A percentile compares a stretch with the other conserved stretches of the same genome.
Evolutionary conservation across 2,888 invertebrate genomes (phyloP).

Genomic region (Habroteleia sp.): DNA sequence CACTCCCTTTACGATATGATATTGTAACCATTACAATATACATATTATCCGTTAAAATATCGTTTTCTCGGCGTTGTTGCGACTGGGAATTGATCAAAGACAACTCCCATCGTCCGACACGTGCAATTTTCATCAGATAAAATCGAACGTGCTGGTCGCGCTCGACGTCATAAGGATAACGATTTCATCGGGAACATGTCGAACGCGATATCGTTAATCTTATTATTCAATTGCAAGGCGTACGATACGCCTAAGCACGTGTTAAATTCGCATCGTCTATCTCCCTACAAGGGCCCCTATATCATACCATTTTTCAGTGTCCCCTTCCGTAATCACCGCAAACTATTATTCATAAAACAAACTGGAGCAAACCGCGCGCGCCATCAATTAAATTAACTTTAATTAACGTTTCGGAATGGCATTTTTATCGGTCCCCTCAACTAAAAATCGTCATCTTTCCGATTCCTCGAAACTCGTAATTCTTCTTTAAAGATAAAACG

Average conservation of each 20-base stretch:
- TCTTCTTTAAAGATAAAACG: slow-evolving; percentile 34
- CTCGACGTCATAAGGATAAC: slow-evolving; percentile 39
- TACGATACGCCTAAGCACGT: slow-evolving; percentile 34
- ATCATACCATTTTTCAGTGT: slow-evolving; percentile 15
- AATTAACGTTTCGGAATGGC: slow-evolving; percentile 16
- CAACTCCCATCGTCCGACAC: neutral
- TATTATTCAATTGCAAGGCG: slow-evolving; percentile 40
- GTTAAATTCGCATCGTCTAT: slow-evolving; percentile 29
- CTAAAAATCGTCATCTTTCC: slow-evolving; percentile 8
- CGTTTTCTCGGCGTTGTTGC: no score
- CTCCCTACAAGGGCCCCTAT: neutral
- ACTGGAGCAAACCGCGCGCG: neutral
- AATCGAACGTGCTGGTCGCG: slow-evolving; percentile 27
- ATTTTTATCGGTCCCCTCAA: slow-evolving; percentile 12
- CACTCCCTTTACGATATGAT: no score
- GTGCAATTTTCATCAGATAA: slow-evolving; percentile 25
- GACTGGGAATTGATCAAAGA: no score
- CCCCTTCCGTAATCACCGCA: neutral
- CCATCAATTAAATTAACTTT: slow-evolving; percentile 24
- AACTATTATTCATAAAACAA: slow-evolving; percentile 36
- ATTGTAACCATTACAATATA: no score
- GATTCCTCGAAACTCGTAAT: slow-evolving; percentile 25
- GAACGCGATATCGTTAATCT: slow-evolving; percentile 40
- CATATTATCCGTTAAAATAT: no score
- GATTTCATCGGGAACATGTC: slow-evolving; percentile 41